Conservation (phyloP, 2,888 invertebrate genomes). For the Mythimna loreyi region DNA sequence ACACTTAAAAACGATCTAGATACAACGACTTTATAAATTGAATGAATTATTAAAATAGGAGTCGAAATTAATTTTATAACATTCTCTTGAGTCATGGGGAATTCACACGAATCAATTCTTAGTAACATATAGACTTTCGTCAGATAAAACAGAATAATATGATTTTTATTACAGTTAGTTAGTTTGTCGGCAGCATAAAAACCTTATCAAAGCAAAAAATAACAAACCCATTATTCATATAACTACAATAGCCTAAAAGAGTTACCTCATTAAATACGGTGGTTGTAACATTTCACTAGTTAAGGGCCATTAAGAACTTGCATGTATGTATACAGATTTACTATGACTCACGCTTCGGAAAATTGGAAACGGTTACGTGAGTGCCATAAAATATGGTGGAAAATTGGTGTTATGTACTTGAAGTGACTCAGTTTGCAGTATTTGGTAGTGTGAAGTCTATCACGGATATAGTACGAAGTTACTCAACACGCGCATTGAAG, state of each 20-base stretch:
- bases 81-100: constrained; percentile 2
- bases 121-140: not conserved
- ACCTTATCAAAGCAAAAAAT: constrained; percentile 28
- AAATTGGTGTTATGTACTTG: constrained; percentile 35
- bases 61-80: too few species aligned
- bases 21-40: not conserved
- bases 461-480: constrained; percentile 23
- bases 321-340: constrained; percentile 30
- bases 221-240: constrained; percentile 32
- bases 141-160: constrained; percentile 3
- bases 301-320: constrained; percentile 23
- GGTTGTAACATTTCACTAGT: constrained; percentile 32
- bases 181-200: constrained; percentile 9
- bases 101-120: constrained; percentile 8
- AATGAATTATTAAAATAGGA: not conserved
- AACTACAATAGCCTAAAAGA: constrained; percentile 38
- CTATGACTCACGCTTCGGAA: constrained; percentile 54
- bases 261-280: constrained; percentile 44
- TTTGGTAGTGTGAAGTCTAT: constrained; percentile 37
- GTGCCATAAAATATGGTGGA: constrained; percentile 35
- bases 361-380: constrained; percentile 47
- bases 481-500: not conserved
- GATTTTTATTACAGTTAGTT: constrained; percentile 30
- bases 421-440: constrained; percentile 35
- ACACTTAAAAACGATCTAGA: not conserved